phyloP scores from a whole-genome alignment of 2,888 invertebrate genomes.

The Microlaimidae sp. region DNA sequence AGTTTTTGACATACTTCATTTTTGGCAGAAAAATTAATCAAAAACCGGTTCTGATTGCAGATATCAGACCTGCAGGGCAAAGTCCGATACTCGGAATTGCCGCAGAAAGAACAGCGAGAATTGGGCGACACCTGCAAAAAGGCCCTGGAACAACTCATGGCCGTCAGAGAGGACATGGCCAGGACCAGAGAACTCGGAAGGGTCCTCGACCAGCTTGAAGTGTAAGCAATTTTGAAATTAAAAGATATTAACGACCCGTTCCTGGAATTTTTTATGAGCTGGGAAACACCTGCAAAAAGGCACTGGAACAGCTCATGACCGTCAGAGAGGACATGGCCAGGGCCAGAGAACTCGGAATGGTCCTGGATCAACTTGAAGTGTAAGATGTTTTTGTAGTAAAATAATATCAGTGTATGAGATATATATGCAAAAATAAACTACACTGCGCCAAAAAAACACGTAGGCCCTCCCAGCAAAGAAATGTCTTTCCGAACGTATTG shows the following conservation, averaged over 20 bases:
- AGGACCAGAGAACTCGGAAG: conserved; percentile 13
- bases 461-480: too few species aligned
- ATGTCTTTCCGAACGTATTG: too few species aligned
- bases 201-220: conserved; percentile 9
- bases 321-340: conserved; percentile 15
- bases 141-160: conserved; percentile 12
- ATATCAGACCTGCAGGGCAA: background rate
- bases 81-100: background rate
- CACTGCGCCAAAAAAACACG: too few species aligned
- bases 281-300: background rate
- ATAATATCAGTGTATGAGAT: too few species aligned
- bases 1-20: too few species aligned
- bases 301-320: conserved; percentile 10
- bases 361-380: conserved; percentile 9
- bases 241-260: background rate
- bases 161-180: conserved; percentile 14
- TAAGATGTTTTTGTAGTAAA: background rate
- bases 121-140: background rate
- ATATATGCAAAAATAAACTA: too few species aligned
- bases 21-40: too few species aligned
- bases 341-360: conserved; percentile 12
- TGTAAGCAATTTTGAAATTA: background rate
- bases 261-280: too few species aligned
- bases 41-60: conserved; percentile 5
- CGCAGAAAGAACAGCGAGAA: background rate